Base-by-base conservation (phyloP, 2,888 invertebrate species). In the Drosophila mercatorum region DNA sequence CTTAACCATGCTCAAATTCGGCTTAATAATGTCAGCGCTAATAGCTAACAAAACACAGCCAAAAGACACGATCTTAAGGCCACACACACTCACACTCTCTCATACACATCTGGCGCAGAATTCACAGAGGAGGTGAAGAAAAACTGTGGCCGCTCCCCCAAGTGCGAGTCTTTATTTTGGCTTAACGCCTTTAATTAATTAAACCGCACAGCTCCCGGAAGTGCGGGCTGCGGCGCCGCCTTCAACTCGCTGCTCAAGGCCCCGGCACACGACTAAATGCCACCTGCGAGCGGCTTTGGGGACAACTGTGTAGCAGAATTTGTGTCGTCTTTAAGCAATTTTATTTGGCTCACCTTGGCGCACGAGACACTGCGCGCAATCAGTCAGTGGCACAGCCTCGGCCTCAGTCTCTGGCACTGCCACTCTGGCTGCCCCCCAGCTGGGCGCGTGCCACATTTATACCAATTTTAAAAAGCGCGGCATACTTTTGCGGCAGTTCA, bases 131-230 rank as follows among this genome's bases (percentile, higher is more conserved):
- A n/a, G 3, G 17, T 22, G 14, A 43, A 43, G 52, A 12, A 36
- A 46, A 52, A 41, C 43, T 53, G 58, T 52, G 22, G 46, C 38
- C 26, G 12, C 61, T 61, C 64, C 64, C 51, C 79, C 68, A 73
- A 81, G 71, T 74, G 72, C 72, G 68, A 77, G 61, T 75, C 73
- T 75, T 75, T 83, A 75, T 78, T 79, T 83, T 73, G 71, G 68
- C 79, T 85, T 69, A 89, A 88, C 81, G 79, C 88, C 90, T 88
- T 88, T 81, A 89, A 89, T 88, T 87, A 89, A 88, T 89, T 83
- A 88, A 83, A 80, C 79, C 75, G 60, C 83, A 89, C 67, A 63
- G 86, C 81, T 83, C 83, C 86, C 80, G 68, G 44, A 75, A 73
- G 83, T 68, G 66, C 83, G 73, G 62, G 73, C 55, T 44, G 38